Evolutionary conservation across 2,888 invertebrate genomes (phyloP), one percentile per base, ranked within the genome.

Genomic region (Oligia latruncula): DNA sequence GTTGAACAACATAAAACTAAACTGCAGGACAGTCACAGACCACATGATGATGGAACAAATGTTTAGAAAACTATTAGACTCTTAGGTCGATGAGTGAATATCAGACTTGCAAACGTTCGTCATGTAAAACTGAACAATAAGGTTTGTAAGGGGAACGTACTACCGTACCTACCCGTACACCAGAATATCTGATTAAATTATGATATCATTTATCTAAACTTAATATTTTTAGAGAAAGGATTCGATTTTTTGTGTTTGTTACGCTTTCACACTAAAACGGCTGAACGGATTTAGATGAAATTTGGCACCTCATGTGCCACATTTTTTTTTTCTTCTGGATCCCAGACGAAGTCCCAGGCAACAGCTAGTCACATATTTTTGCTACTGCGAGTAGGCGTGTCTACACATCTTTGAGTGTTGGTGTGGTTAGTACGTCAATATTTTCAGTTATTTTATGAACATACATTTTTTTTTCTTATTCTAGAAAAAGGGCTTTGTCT

Each of bases 371-470:
- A n/a, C n/a, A 60, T 60, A 60, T 60, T 13, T 35, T 66, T 6
- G 35, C 66, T 67, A 35, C 66, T 20, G 15, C 11, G 20, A 35
- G 15, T 77, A 40, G 17, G 40, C 35, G 43, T 58, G 40, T 49
- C 52, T 11, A 60, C 60, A 62, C 17, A 71, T 40, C 40, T 17
- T 23, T 58, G 23, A 62, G 46, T 58, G 67, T 60, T 40, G 5
- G 40, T 40, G 40, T 40, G 40, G 5, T 40, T 35, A 79, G 40
- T 64, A 52, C 17, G 17, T 65, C 52, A 85, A 81, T 75, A 72
- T 85, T 85, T 81, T 43, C 49, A 73, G 35, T 55, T 58, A 13
- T n/a, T 15, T 62, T 43, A 40, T 83, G 8, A 60, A 49, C 43
- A 77, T 64, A 83, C 49, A 46, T 43, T 65, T 29, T 29, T 29